Evolutionary conservation across 2,113 vertebrate species (phyloP).

Genomic region (Sylvietta virens): DNA sequence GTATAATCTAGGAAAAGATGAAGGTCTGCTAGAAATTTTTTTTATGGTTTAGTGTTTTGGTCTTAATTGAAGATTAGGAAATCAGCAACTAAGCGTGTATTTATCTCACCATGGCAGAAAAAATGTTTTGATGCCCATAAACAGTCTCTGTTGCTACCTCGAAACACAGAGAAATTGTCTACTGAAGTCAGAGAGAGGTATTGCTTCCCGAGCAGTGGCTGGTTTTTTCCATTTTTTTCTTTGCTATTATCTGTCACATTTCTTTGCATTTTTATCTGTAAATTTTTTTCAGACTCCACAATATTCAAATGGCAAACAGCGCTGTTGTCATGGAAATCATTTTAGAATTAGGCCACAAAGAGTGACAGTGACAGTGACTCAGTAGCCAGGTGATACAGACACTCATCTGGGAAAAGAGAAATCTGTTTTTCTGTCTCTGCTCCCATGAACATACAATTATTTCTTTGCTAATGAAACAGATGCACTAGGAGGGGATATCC

Average conservation of each 20-base stretch:
- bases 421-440: background rate
- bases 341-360: constrained; percentile 50
- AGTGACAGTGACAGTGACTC: constrained; percentile 47
- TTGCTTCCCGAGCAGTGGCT: background rate
- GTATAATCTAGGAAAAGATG: background rate
- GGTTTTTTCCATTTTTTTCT: background rate
- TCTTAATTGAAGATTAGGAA: constrained; percentile 11
- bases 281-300: background rate
- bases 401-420: constrained; percentile 16
- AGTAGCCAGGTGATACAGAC: constrained; percentile 40
- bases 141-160: background rate
- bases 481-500: background rate
- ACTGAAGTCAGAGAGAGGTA: background rate
- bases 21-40: background rate
- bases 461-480: background rate
- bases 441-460: background rate
- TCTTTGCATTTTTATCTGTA: background rate
- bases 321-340: constrained; percentile 57
- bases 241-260: background rate
- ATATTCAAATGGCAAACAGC: background rate
- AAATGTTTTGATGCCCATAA: background rate
- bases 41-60: background rate
- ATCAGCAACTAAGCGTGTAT: background rate
- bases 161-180: background rate
- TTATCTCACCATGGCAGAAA: constrained; percentile 5